These are phyloP conservation scores for Lepetodrilus schrolli DNA, from an alignment of 2,888 invertebrate genomes.

Conservation along the genomic window DNA sequence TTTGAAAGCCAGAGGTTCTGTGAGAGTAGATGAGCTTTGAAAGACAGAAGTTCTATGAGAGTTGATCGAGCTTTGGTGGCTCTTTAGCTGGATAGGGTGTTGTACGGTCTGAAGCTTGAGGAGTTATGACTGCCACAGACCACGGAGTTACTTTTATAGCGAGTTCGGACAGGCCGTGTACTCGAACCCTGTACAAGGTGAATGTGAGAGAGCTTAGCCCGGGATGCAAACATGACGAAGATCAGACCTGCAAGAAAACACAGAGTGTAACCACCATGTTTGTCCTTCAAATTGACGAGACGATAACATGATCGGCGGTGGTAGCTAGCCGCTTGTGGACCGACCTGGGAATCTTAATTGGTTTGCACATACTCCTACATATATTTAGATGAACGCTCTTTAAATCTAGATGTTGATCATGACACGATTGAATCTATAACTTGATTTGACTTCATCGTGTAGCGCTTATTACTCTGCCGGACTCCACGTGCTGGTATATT, in stretches of 20 bases:
- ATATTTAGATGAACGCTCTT: conserved; percentile 26
- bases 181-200: not conserved
- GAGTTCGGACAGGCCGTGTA: not conserved
- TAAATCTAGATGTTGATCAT: not conserved
- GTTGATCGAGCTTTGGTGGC: too few species aligned
- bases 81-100: not conserved
- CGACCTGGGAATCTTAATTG: conserved; percentile 19
- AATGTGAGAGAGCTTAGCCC: not conserved
- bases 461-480: not conserved
- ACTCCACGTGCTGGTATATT: not conserved
- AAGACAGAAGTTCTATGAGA: not conserved
- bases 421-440: not conserved
- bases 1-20: not conserved
- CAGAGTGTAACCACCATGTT: not conserved
- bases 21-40: not conserved
- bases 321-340: not conserved
- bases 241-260: not conserved
- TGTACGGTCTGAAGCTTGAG: not conserved
- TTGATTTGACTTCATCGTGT: not conserved
- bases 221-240: not conserved
- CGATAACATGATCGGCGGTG: not conserved
- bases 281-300: conserved; percentile 3
- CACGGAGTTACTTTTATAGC: not conserved
- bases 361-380: conserved; percentile 13
- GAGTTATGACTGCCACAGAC: too few species aligned